Evolutionary conservation across 2,113 vertebrate species (phyloP).

Genomic region (Mungos mungo): DNA sequence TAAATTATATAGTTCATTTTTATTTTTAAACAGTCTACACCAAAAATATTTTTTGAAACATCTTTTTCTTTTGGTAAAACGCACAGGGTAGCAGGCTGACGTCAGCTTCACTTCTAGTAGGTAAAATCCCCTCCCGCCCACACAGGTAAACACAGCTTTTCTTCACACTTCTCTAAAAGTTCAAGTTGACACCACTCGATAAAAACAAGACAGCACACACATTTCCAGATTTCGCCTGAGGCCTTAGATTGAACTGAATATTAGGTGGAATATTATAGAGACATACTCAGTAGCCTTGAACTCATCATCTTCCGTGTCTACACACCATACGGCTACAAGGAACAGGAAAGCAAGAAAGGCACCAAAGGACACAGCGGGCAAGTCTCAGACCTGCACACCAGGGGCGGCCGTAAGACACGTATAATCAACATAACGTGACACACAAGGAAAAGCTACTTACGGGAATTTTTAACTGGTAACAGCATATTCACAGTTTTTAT

Average conservation of each 20-base stretch:
- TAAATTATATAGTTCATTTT: conserved; percentile 52
- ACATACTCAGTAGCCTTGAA: neutral
- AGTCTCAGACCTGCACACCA: neutral
- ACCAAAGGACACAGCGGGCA: neutral
- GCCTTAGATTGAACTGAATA: conserved; percentile 5
- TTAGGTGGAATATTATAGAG: neutral
- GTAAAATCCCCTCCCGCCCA: neutral
- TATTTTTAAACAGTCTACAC: conserved; percentile 54
- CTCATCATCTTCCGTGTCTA: neutral
- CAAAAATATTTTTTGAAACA: conserved; percentile 55
- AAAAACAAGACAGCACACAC: conserved; percentile 12
- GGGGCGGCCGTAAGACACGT: neutral
- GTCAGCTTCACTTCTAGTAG: neutral
- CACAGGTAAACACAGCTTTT: neutral
- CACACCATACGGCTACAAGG: neutral
- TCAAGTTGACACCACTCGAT: neutral
- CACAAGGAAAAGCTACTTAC: neutral
- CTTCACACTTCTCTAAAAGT: neutral
- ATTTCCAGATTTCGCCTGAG: conserved; percentile 1
- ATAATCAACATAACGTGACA: neutral
- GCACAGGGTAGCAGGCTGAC: neutral
- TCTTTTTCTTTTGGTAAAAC: neutral
- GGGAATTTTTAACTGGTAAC: neutral
- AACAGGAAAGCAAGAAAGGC: conserved; percentile 24
- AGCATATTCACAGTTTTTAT: neutral